Percentiles rank a stretch among this genome's conserved stretches.
Evolutionary conservation across 2,113 vertebrate genomes (phyloP).

Genomic region (Lota lota): DNA sequence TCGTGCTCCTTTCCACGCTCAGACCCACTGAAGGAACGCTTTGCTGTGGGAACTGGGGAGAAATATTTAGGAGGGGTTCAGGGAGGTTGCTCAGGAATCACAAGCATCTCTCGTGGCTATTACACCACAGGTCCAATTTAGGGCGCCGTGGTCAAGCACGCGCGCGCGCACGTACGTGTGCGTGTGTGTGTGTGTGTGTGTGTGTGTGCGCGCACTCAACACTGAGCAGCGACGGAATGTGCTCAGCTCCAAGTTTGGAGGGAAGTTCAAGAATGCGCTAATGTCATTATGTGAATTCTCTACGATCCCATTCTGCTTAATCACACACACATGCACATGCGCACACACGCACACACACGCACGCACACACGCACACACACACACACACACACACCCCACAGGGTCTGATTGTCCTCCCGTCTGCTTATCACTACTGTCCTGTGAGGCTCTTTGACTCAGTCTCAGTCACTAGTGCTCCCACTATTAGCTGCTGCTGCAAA

Average conservation of each 20-base stretch:
- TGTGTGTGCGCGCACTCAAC: neutral
- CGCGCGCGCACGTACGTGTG: neutral
- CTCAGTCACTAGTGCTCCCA: too few relatives aligned
- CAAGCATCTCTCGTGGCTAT: neutral
- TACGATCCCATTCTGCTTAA: neutral
- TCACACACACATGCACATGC: neutral
- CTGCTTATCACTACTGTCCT: too few relatives aligned
- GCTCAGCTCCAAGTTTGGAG: neutral
- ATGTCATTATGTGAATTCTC: neutral
- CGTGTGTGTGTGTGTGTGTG: neutral
- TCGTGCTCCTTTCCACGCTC: too few relatives aligned
- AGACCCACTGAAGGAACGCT: too few relatives aligned
- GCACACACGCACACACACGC: too few relatives aligned
- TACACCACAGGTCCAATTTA: neutral
- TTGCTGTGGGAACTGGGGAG: too few relatives aligned
- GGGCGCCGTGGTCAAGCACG: neutral
- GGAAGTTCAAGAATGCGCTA: neutral
- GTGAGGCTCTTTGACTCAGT: too few relatives aligned
- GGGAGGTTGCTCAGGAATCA: neutral
- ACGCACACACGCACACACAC: too few relatives aligned
- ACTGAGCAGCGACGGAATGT: neutral
- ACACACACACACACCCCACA: too few relatives aligned
- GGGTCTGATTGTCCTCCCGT: too few relatives aligned
- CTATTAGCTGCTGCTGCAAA: too few relatives aligned
- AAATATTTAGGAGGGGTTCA: too few relatives aligned